phyloP scores from a whole-genome alignment of 2,113 vertebrate genomes.

The Tympanuchus pallidicinctus region DNA sequence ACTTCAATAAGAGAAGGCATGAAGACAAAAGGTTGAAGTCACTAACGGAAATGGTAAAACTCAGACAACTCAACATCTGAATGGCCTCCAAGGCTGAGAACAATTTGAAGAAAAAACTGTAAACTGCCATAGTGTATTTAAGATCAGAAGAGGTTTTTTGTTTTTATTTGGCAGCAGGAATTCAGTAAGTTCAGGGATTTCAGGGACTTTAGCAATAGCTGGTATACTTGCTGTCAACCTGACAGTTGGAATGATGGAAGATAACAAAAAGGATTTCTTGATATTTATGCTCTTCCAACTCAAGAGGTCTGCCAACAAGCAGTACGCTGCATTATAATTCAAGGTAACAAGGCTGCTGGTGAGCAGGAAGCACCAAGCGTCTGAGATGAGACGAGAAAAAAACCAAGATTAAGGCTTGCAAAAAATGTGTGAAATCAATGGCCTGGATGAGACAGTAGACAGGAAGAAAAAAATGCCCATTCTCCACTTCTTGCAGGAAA shows the following conservation, averaged over 20 bases:
- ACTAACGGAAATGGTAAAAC: not conserved
- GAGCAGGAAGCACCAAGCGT: not conserved
- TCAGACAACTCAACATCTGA: not conserved
- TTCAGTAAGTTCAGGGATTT: not conserved
- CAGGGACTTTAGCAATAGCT: not conserved
- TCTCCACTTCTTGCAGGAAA: not conserved
- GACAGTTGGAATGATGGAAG: not conserved
- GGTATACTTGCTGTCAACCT: accelerated
- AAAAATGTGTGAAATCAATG: not conserved
- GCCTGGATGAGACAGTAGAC: not conserved
- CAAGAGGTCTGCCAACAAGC: not conserved
- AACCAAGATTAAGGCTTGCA: not conserved
- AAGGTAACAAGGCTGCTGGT: not conserved
- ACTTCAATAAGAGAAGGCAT: not conserved
- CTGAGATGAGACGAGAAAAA: not conserved
- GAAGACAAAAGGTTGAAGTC: not conserved
- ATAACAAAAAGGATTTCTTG: not conserved
- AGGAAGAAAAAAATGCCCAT: not conserved
- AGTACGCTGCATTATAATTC: not conserved
- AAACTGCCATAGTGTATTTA: not conserved
- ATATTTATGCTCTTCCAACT: not conserved
- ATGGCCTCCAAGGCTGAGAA: not conserved
- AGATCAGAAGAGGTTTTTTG: accelerated
- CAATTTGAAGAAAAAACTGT: not conserved
- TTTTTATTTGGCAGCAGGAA: not conserved